These are phyloP conservation scores for Bombylius discolor DNA, from an alignment of 2,888 invertebrate genomes.

Conservation along the genomic window DNA sequence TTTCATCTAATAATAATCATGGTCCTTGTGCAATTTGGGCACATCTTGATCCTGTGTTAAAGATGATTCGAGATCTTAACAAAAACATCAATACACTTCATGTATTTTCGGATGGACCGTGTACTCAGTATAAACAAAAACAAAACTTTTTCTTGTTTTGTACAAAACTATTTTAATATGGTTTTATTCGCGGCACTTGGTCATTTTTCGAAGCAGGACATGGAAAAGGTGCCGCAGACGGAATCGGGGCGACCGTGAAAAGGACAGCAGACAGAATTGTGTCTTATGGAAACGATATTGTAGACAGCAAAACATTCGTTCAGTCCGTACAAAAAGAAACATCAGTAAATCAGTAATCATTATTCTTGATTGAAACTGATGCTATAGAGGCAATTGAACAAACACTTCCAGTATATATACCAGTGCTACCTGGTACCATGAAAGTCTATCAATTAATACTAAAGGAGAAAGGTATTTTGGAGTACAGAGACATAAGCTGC, in stretches of 20 bases:
- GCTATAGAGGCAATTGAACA: not conserved
- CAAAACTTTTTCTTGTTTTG: too few relatives aligned
- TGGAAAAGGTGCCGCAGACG: not conserved
- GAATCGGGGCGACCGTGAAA: not conserved
- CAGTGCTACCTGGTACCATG: not conserved
- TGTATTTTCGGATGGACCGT: not conserved
- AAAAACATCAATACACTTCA: not conserved
- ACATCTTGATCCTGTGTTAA: not conserved
- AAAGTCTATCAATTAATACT: not conserved
- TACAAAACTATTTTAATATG: too few relatives aligned
- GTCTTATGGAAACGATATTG: not conserved
- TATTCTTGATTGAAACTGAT: not conserved
- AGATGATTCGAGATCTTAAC: not conserved
- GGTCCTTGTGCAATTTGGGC: constrained; percentile 1
- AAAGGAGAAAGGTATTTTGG: not conserved
- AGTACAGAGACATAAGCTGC: not conserved
- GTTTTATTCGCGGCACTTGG: not conserved
- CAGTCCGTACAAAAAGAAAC: not conserved
- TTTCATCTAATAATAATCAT: not conserved
- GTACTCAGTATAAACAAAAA: too few relatives aligned
- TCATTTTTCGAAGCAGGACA: not conserved
- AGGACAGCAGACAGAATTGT: not conserved
- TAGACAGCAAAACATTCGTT: not conserved
- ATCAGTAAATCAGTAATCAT: not conserved
- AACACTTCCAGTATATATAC: not conserved